Evolutionary conservation across 1,140 invertebrate genomes (phyloP).

Genomic region (Artemia franciscana): DNA sequence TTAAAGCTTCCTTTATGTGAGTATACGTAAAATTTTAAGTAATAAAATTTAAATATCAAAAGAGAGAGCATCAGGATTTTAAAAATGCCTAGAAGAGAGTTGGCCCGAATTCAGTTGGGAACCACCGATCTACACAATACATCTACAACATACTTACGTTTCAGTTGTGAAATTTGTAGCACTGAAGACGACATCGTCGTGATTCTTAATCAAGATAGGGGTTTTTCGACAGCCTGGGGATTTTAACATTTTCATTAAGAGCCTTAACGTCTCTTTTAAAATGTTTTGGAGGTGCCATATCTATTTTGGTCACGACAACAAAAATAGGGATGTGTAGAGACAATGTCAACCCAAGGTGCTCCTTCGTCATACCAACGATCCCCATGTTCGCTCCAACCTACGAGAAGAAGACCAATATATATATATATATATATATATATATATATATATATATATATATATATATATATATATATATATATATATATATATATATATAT

Average conservation of each 20-base stretch:
- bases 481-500: no score
- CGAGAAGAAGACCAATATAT: constrained; percentile 12
- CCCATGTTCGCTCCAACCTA: constrained; percentile 92
- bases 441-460: no score
- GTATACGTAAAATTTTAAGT: no score
- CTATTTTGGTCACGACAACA: constrained; percentile 66
- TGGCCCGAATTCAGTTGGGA: no score
- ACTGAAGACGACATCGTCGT: constrained; percentile 85
- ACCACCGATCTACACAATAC: no score
- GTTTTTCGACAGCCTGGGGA: constrained; percentile 93
- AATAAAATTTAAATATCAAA: no score
- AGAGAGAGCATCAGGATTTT: no score
- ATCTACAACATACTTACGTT: constrained; percentile 38
- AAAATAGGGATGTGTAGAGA: constrained; percentile 96
- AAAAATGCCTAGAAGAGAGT: no score
- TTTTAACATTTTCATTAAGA: constrained; percentile 80
- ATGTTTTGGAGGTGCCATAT: constrained; percentile 98
- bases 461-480: no score
- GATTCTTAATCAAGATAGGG: constrained; percentile 77
- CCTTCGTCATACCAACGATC: constrained; percentile 97
- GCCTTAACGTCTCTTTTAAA: constrained; percentile 74
- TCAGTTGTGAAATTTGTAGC: constrained; percentile 99
- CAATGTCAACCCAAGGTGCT: constrained; percentile 84
- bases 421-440: no score
- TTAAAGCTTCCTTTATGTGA: no score